Base-by-base conservation (phyloP, 2,888 invertebrate species). In the Abrostola tripartita region DNA sequence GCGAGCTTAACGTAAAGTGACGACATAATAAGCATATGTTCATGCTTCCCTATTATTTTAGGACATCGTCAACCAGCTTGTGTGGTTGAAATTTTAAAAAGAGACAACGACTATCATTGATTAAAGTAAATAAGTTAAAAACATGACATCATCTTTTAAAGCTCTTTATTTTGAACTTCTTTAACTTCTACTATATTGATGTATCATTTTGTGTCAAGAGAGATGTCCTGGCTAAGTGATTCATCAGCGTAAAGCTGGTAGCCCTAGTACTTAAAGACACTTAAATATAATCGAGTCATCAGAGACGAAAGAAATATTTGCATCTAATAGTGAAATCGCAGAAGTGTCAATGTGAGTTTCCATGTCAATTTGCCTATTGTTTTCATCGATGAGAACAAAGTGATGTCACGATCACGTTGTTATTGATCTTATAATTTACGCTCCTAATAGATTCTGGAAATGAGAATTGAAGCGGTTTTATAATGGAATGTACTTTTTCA, bases 301-400 rank as follows among this genome's bases (percentile, higher is more conserved):
- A 2, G 24, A 14, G 2, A 6, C 6, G 7, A 9, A 9, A 47
- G 14, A 47, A 47, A 47, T 47, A 54, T 12, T 52, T 35, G 8
- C 10, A 9, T 38, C n/a, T 58, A 53, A 58, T 24, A 71, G 61
- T 65, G 78, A 78, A 78, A 78, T 57, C 62, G 12, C 42, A 64
- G 44, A 63, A 69, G 58, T 65, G 11, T 60, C 68, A 62, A 65
- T 47, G 40, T 41, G 58, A 40, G 58, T 62, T 61, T 56, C 51
- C 60, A 5, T 9, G 47, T 64, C 64, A 51, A 78, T 75, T 78
- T 78, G 57, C 71, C 63, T 78, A 74, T 75, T 75, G 75, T 74
- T 52, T 57, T 42, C 49, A 59, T 61, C 40, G 67, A 65, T 74
- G 66, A 41, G 57, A 72, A 61, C 42, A 60, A 54, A 9, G 14